Percentiles rank a stretch among this genome's conserved stretches.
Evolutionary conservation across 1,140 invertebrate genomes (phyloP).

Genomic region (Nylanderia fulva): DNA sequence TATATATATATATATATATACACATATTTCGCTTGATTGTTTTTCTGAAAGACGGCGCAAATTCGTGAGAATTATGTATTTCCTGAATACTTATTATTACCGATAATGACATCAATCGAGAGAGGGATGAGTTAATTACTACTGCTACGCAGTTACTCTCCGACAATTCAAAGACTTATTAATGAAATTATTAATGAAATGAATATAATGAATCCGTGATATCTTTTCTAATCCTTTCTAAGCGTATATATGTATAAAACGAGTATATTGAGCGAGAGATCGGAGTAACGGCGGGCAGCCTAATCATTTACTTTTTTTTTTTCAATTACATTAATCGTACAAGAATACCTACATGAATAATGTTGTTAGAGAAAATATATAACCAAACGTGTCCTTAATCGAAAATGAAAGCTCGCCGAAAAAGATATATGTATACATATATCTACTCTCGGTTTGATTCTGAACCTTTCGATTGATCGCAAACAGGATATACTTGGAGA

Average conservation of each 20-base stretch:
- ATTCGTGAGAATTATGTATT: neutral
- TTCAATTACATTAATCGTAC: neutral
- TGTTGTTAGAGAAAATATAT: neutral
- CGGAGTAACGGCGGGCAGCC: neutral
- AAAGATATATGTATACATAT: too few species aligned
- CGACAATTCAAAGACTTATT: neutral
- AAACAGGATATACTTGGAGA: too few species aligned
- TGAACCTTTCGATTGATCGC: neutral
- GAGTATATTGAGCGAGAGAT: neutral
- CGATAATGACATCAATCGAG: neutral
- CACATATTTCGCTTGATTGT: neutral
- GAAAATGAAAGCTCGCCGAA: neutral
- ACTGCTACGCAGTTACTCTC: too few species aligned
- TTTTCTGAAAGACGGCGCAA: neutral
- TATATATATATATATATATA: too few species aligned
- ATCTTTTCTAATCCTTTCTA: constrained; percentile 53
- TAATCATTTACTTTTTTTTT: constrained; percentile 6
- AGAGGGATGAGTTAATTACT: too few species aligned
- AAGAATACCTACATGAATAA: neutral
- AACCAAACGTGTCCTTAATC: neutral
- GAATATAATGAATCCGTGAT: constrained; percentile 13
- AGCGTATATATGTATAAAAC: too few species aligned
- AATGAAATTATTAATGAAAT: neutral
- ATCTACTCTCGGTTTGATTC: neutral
- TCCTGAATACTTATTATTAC: neutral